Conservation (phyloP, 2,797 vertebrate genomes). For the Adrianichthys oophorus region DNA sequence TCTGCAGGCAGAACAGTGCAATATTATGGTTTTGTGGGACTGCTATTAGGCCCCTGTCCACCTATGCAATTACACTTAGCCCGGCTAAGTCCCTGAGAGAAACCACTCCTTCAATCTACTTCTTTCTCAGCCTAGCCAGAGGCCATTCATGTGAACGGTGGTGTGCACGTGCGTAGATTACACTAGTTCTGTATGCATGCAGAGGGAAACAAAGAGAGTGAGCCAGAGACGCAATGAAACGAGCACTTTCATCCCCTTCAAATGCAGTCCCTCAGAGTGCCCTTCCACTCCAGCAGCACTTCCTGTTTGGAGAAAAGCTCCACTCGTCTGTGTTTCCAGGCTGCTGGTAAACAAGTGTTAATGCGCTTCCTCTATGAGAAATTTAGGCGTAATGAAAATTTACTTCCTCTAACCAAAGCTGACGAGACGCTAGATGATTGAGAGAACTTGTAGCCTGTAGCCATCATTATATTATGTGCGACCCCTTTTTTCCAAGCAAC, state of each 20-base stretch:
- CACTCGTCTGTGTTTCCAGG: conserved; percentile 32
- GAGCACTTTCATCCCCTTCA: conserved; percentile 42
- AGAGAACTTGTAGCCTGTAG: conserved; percentile 47
- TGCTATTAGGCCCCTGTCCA: conserved; percentile 50
- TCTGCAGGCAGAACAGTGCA: conserved; percentile 42
- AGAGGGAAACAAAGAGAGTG: conserved; percentile 29
- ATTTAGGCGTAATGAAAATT: conserved; percentile 58
- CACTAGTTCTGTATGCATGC: conserved; percentile 24
- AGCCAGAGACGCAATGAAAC: conserved; percentile 17
- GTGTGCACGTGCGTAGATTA: not conserved
- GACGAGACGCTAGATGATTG: conserved; percentile 49
- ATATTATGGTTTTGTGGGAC: conserved; percentile 45
- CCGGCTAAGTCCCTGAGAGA: conserved; percentile 27
- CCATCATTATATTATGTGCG: conserved; percentile 55
- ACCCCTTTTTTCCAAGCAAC: conserved; percentile 33
- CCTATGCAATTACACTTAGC: conserved; percentile 57
- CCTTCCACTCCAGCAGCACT: conserved; percentile 18
- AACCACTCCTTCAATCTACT: conserved; percentile 30
- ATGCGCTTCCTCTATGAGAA: conserved; percentile 51
- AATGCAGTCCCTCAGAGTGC: conserved; percentile 28
- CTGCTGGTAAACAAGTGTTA: conserved; percentile 54
- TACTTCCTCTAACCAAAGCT: conserved; percentile 52
- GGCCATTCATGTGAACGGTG: conserved; percentile 6
- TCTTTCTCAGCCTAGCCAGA: conserved; percentile 30
- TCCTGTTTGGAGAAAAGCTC: conserved; percentile 46